Evolutionary conservation across 2,113 vertebrate species (phyloP), one percentile per base, ranked within the genome.

Genomic region (Ctenomys sociabilis): DNA sequence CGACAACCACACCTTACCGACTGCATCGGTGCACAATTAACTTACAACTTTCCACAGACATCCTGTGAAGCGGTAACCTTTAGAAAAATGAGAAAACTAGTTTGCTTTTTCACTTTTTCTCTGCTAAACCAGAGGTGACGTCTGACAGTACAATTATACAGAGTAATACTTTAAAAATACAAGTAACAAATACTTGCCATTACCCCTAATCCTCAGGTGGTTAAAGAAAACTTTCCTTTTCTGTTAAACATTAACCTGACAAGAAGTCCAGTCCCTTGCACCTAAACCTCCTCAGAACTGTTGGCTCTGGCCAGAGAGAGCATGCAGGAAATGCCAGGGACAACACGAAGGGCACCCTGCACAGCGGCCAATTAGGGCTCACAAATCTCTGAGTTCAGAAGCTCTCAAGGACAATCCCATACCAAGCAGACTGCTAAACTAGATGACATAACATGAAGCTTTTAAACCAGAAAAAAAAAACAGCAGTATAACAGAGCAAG

Each of bases 211-310:
- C 21, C 59, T 81, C 49, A 82, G 40, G 3, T 64, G n/a, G 78
- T 37, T 86, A 37, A 75, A 59, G 57, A 87, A 95, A 88, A 75
- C n/a, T n/a, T 68, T 49, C 70, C 57, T 94, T 88, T 68, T 22
- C 90, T 90, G 68, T 78, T 92, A 91, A 72, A 64, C 35, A 43
- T 70, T 85, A 85, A 78, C 64, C 40, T 90, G 10, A 19, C 30
- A 32, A 64, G 49, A 88, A 73, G 57, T n/a, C 59, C 49, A 32
- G 28, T 28, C 32, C 72, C 37, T 49, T 82, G 57, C 63, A 72
- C 82, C 28, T 7, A 24, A 24, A 43, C 77, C 52, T 95, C 59
- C 52, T 64, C 59, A 72, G 35, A 43, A 19, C 30, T 11, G 21
- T 28, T 37, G 63, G 63, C 49, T 75, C 40, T 7, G 37, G 85